Evolutionary conservation across 30 jellyfish, hydroid and myxozoan genomes (phyloP).

Genomic region (Aurelia sp.): DNA sequence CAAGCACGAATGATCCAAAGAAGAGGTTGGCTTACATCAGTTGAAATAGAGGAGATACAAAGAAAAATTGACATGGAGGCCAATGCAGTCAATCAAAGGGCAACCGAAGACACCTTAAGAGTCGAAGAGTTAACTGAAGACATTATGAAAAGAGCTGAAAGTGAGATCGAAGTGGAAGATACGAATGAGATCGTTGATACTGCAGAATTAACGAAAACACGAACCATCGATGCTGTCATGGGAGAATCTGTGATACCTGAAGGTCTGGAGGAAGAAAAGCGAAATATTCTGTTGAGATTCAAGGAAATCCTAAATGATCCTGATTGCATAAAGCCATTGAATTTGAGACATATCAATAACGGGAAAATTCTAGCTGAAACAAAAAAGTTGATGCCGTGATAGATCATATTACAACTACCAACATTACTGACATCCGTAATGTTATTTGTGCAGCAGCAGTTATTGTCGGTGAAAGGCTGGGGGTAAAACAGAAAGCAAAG

Average conservation of each 20-base stretch:
- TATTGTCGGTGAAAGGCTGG: conserved; percentile 25
- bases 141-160: too few species aligned
- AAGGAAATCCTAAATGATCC: conserved; percentile 33
- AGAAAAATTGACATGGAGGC: too few species aligned
- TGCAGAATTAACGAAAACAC: conserved; percentile 6
- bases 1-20: too few species aligned
- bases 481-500: conserved; percentile 17
- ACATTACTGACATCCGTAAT: conserved; percentile 9
- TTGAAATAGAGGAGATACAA: too few species aligned
- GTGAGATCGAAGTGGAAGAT: too few species aligned
- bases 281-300: conserved; percentile 1
- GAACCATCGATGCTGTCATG: conserved; percentile 3
- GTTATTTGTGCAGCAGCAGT: conserved; percentile 16
- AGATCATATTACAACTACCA: conserved; percentile 6
- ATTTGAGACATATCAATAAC: conserved; percentile 12
- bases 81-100: too few species aligned
- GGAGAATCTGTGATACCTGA: too few species aligned
- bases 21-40: too few species aligned
- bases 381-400: conserved; percentile 7
- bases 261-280: conserved; percentile 6
- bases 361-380: conserved; percentile 1
- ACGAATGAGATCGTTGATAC: too few species aligned
- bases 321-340: conserved; percentile 11
- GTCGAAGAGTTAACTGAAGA: too few species aligned
- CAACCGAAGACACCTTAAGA: too few species aligned